Conservation (phyloP, 64 coral and sea anemone genomes). For the Pocillopora damicornis region DNA sequence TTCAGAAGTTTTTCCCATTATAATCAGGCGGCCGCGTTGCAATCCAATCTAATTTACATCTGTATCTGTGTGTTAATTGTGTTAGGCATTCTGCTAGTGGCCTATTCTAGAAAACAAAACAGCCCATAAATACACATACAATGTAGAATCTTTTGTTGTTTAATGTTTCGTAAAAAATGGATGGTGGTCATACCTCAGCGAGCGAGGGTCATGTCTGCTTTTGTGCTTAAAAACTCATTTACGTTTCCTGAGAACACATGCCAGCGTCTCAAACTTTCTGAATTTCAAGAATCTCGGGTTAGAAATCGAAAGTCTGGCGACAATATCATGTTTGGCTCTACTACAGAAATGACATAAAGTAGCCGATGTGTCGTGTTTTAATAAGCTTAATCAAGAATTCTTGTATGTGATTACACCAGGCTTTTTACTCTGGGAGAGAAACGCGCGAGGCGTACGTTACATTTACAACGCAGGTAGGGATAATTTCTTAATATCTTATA, state of each 20-base stretch:
- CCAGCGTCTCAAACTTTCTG: slow-evolving; percentile 8
- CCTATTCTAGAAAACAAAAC: slow-evolving; percentile 4
- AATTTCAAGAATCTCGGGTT: slow-evolving; percentile 27
- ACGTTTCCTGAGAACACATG: slow-evolving; percentile 18
- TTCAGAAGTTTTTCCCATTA: slow-evolving; percentile 27
- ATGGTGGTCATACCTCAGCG: slow-evolving; percentile 5
- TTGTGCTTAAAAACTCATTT: slow-evolving; percentile 32
- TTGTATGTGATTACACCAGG: background rate
- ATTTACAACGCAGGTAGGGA: background rate
- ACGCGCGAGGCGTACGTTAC: background rate
- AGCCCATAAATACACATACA: background rate
- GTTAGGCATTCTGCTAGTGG: background rate
- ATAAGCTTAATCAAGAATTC: slow-evolving; percentile 22
- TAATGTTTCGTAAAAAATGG: background rate
- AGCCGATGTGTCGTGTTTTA: background rate
- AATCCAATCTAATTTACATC: slow-evolving; percentile 33
- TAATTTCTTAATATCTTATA: background rate
- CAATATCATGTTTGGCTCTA: slow-evolving; percentile 1
- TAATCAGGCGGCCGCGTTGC: background rate
- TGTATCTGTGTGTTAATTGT: slow-evolving; percentile 28
- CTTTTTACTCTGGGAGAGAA: background rate
- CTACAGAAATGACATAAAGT: background rate
- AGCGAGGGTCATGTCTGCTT: slow-evolving; percentile 4
- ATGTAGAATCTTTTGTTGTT: background rate
- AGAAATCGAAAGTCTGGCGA: background rate